Base-by-base conservation (phyloP, 2,888 invertebrate species). In the Lampropteryx suffumata region DNA sequence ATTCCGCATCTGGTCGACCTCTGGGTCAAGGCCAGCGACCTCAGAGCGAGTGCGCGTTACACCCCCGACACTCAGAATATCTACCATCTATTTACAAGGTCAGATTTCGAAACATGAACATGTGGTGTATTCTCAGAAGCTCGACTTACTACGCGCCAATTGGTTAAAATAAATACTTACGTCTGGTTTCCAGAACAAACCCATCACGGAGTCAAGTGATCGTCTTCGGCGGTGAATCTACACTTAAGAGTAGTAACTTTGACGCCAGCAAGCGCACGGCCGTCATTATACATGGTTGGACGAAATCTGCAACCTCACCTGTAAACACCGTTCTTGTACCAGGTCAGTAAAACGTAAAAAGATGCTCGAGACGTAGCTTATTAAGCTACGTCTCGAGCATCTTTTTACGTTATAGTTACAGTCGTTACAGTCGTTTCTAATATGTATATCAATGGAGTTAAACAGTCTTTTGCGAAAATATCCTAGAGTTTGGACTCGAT, bases 31-130 rank as follows among this genome's bases (percentile, higher is more conserved):
- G 47, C 57, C n/a, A 71, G 68, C 7, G 74, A 76, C 14, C 4
- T 71, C 0, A 34, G 30, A 0, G 53, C 57, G 2, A 50, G 63
- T 0, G 66, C 69, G 1, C 52, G 73, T 12, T 76, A 45, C 39
- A 50, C 57, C 5, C 71, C 75, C 1, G 67, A 67, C 1, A 24
- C 3, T 0, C 53, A 74, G 6, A 73, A 71, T 35, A 44, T 50
- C 0, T 77, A 75, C 34, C 76, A 76, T 60, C 54, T 77, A 0
- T 77, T 73, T 13, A 76, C 76, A 0, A 72, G 75, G 76, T 71
- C 48, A 26, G 47, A n/a, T n/a, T n/a, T n/a, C n/a, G n/a, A n/a
- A n/a, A n/a, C n/a, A n/a, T n/a, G n/a, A n/a, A n/a, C n/a, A n/a
- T n/a, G n/a, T n/a, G n/a, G n/a, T n/a, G n/a, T n/a, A n/a, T n/a